phyloP scores from a whole-genome alignment of 2,888 invertebrate species.

The Carpatolechia fugitivella region DNA sequence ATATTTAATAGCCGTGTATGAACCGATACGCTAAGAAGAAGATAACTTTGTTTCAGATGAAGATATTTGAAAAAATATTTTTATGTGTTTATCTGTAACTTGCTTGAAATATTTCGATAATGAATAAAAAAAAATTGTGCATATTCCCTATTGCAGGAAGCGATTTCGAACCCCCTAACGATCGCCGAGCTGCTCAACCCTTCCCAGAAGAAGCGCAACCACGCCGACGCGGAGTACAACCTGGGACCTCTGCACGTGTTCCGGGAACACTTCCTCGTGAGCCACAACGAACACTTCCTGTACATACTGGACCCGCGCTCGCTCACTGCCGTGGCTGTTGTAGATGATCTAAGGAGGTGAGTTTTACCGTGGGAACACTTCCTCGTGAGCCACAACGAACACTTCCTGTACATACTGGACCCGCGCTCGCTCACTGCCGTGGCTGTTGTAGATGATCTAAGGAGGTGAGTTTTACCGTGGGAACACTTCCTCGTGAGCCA shows the following conservation, averaged over 20 bases:
- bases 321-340: conserved; percentile 82
- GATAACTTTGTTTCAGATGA: too few relatives aligned
- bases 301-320: conserved; percentile 87
- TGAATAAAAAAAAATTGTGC: too few relatives aligned
- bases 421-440: conserved; percentile 83
- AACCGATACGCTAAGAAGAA: too few relatives aligned
- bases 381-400: conserved; percentile 86
- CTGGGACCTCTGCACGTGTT: conserved; percentile 81
- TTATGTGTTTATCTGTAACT: too few relatives aligned
- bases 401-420: conserved; percentile 86
- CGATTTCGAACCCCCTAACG: conserved; percentile 74
- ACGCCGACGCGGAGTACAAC: conserved; percentile 51
- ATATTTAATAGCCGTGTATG: too few relatives aligned
- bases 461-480: conserved; percentile 55
- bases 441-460: conserved; percentile 82
- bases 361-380: conserved; percentile 56
- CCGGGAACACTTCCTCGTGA: conserved; percentile 85
- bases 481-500: conserved; percentile 85
- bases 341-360: conserved; percentile 81
- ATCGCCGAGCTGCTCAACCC: conserved; percentile 88
- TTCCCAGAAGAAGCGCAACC: conserved; percentile 39
- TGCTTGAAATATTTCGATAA: too few relatives aligned
- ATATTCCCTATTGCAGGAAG: conserved; percentile 66
- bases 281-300: conserved; percentile 84
- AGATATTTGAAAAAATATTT: background rate